These are phyloP conservation scores for Ictalurus punctatus DNA, from an alignment of 2,113 vertebrate species.

Conservation along the genomic window DNA sequence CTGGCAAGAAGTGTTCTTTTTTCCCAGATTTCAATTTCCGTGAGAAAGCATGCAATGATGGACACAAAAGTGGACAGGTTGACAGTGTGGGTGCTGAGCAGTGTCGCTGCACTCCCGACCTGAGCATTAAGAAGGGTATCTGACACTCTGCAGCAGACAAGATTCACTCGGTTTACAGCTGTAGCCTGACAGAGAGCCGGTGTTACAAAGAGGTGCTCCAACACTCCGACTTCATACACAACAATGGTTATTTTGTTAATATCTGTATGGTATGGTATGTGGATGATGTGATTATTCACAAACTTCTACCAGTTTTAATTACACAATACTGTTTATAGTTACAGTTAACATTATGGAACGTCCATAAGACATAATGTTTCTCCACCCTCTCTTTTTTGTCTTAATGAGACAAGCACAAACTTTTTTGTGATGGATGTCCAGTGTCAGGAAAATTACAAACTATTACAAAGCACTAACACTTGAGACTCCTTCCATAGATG, in stretches of 20 bases:
- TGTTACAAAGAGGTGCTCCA: conserved; percentile 14
- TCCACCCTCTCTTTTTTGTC: neutral
- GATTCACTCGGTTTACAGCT: conserved; percentile 39
- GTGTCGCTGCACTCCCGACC: conserved; percentile 43
- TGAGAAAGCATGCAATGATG: conserved; percentile 48
- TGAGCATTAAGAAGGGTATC: conserved; percentile 47
- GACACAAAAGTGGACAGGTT: conserved; percentile 50
- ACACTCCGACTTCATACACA: conserved; percentile 10
- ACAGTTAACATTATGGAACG: neutral
- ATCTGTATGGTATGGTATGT: neutral
- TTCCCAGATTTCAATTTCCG: conserved; percentile 46
- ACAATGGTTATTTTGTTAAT: conserved; percentile 34
- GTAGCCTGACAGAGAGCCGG: conserved; percentile 1
- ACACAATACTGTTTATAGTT: neutral
- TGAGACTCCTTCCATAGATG: neutral
- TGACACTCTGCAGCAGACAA: conserved; percentile 46
- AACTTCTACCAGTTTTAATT: neutral
- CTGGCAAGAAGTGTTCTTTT: conserved; percentile 38
- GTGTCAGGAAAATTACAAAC: neutral
- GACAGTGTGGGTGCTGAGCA: conserved; percentile 46
- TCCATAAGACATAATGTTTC: neutral
- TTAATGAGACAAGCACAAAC: neutral
- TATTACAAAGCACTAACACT: neutral
- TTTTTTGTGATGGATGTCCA: neutral
- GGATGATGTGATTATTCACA: neutral